Base-by-base conservation (phyloP, 2,797 vertebrate genomes). In the Malurus splendens region DNA sequence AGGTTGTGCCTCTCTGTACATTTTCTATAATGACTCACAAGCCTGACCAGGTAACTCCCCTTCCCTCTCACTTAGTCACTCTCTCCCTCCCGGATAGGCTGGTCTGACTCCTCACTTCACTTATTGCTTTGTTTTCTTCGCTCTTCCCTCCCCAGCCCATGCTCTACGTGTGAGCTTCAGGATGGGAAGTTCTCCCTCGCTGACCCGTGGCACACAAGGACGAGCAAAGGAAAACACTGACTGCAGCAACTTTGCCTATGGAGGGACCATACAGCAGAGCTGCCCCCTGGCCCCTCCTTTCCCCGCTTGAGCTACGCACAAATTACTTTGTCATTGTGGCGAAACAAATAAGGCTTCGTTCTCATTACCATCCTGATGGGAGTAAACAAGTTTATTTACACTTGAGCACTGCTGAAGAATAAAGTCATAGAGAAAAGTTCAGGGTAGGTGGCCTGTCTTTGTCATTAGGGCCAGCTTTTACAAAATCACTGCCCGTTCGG, bases 301-400 rank as follows among this genome's bases (percentile, higher is more conserved):
- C 75, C 61, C 73, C 2, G 10, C 82, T 73, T 75, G 87, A 90
- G 44, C 95, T 70, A 74, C 12, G 38, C 90, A 65, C 96, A 94
- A 94, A 96, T 96, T 93, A 92, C 93, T 96, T 87, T 88, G 95
- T 95, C 96, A 94, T 96, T 96, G 95, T 94, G 93, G 93, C 4
- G 76, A 96, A 93, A 96, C 94, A 96, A 97, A 95, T 94, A 93
- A 94, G 96, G 92, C 96, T 97, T 97, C 96, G 79, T 98, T 97
- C 96, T 95, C 96, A 92, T 94, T 94, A 77, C 92, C 95, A 81
- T 96, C 96, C 96, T 87, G 95, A 97, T 93, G 93, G 82, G 75
- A 82, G 96, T 97, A 97, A 98, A 97, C 97, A 97, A 96, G 95
- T 94, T 96, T 96, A 95, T 97, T 97, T 97, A 96, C 95, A 97